Evolutionary conservation across 2,113 vertebrate species (phyloP).

Genomic region (Erpornis zantholeuca): DNA sequence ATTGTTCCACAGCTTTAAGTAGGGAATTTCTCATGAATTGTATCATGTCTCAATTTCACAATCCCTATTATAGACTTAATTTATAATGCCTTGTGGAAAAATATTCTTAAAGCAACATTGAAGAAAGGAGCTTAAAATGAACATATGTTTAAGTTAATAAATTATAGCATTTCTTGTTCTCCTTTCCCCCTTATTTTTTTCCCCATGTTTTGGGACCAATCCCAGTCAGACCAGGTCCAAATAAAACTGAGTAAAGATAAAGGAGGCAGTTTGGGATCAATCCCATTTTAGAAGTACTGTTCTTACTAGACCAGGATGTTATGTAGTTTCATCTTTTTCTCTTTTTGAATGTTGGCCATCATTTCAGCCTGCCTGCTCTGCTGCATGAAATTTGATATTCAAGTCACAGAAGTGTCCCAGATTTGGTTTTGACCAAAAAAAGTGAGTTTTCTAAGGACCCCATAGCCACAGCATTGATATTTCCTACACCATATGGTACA

Average conservation of each 20-base stretch:
- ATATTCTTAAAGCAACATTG: not conserved
- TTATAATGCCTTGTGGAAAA: not conserved
- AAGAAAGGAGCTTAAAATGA: not conserved
- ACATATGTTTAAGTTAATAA: not conserved
- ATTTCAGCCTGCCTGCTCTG: not conserved
- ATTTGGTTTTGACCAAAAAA: constrained; percentile 16
- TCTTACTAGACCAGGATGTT: not conserved
- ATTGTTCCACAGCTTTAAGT: not conserved
- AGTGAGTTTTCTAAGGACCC: not conserved
- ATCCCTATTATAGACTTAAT: not conserved
- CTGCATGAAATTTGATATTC: not conserved
- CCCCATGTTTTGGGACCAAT: not conserved
- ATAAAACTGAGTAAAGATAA: not conserved
- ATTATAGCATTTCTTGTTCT: not conserved
- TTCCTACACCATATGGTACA: not conserved
- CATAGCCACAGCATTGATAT: not conserved
- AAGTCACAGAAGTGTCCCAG: not conserved
- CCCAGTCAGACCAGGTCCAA: not conserved
- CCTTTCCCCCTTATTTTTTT: not conserved
- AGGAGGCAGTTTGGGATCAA: not conserved
- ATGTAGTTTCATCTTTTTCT: not conserved
- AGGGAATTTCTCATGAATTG: not conserved
- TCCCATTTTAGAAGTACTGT: not conserved
- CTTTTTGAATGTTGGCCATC: not conserved
- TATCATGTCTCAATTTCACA: constrained; percentile 4